Evolutionary conservation across 2,888 invertebrate species (phyloP), one percentile per base, ranked within the genome.

Genomic region (Eupithecia inturbata): DNA sequence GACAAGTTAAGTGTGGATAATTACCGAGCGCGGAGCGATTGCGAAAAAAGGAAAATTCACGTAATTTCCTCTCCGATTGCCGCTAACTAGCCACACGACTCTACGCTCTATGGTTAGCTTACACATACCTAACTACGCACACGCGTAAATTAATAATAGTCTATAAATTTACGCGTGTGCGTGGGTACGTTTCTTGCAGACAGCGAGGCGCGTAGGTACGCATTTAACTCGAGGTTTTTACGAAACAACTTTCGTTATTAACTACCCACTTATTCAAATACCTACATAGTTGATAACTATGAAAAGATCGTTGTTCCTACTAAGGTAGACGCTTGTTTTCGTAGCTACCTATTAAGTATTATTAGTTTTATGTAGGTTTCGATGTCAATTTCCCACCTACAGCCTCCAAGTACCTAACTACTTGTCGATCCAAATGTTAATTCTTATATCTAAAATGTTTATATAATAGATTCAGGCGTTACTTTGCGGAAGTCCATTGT

Each of bases 11-110:
- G 74, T 79, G 79, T 73, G 71, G 75, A 76, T 78, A 79, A 83
- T 82, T 83, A 83, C 79, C 70, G 75, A 71, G 79, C 74, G 76
- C 75, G 74, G 62, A 77, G 78, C 67, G 76, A 81, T 86, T 86
- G 82, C 86, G 85, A 86, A 86, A 86, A 85, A 85, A 78, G 85
- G 83, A 85, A 84, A 85, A 83, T 84, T 82, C 82, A 82, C 84
- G 82, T 85, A 84, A 85, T 85, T 82, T 83, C 84, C 84, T 85
- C 79, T 69, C 60, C 71, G 63, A 75, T 72, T 76, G 74, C 70
- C 72, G 74, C 77, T 67, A 74, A 77, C 72, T 33, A 63, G 74
- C 66, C 39, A 66, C 66, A 66, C 66, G 22, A 82, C 73, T 74
- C 75, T 77, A 75, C 73, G 67, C 73, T 77, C 75, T 79, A 78